A percentile compares a stretch with the other conserved stretches of the same genome.
These are phyloP conservation scores for Morinoia aosen DNA, from an alignment of 2,888 invertebrate genomes.

Conservation along the genomic window DNA sequence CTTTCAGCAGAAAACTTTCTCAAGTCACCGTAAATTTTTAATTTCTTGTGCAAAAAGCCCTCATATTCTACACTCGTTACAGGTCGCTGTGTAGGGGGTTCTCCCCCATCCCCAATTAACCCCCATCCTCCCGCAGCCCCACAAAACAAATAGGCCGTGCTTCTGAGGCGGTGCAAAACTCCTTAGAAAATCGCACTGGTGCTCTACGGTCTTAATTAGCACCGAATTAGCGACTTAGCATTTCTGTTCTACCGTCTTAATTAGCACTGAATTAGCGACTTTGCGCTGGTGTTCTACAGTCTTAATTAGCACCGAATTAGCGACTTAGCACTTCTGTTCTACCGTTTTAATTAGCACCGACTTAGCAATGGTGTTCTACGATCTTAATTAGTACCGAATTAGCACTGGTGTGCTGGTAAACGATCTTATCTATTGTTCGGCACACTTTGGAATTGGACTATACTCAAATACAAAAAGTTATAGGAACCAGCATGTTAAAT, in stretches of 20 bases:
- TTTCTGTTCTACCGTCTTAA: not conserved
- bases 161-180: not conserved
- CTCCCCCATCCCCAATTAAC: not conserved
- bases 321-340: not conserved
- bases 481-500: too few species aligned
- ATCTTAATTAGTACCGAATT: conserved; percentile 29
- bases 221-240: not conserved
- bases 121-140: not conserved
- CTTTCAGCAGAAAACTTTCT: too few species aligned
- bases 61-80: too few species aligned
- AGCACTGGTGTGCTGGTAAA: not conserved
- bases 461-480: too few species aligned
- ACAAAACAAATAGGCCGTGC: not conserved
- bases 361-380: not conserved
- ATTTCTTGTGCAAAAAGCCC: too few species aligned
- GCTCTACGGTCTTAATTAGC: conserved; percentile 38
- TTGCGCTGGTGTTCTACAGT: not conserved
- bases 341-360: conserved; percentile 23
- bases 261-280: not conserved
- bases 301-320: conserved; percentile 28
- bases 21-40: too few species aligned
- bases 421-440: too few species aligned
- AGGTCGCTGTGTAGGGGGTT: not conserved
- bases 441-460: too few species aligned
- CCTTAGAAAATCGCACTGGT: conserved; percentile 9